phyloP scores from a whole-genome alignment of 2,113 vertebrate genomes.

The Polypterus bichir region DNA sequence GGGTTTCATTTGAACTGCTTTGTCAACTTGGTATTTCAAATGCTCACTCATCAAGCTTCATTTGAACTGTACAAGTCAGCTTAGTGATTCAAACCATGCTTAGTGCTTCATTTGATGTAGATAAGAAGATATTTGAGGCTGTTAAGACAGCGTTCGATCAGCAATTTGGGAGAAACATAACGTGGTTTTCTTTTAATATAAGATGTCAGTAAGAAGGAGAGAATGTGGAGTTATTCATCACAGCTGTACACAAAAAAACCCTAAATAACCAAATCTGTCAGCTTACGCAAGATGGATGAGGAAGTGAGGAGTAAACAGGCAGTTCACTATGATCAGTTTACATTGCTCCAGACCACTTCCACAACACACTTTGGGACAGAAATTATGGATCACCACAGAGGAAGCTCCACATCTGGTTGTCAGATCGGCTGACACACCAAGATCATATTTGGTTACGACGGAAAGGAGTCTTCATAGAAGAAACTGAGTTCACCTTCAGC shows the following conservation, averaged over 20 bases:
- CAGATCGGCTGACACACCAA: not conserved
- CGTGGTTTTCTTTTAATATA: not conserved
- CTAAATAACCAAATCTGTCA: not conserved
- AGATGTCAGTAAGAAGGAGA: conserved; percentile 1
- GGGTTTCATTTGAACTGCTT: too few relatives aligned
- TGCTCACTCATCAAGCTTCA: too few relatives aligned
- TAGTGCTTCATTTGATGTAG: not conserved
- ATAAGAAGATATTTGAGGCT: not conserved
- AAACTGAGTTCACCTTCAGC: not conserved
- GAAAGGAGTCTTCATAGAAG: not conserved
- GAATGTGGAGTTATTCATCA: conserved; percentile 5
- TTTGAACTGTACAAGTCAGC: too few relatives aligned
- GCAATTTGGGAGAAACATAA: conserved; percentile 2
- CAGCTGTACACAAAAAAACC: not conserved
- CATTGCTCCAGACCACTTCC: not conserved
- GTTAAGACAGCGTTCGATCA: conserved; percentile 12
- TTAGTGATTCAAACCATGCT: too few relatives aligned
- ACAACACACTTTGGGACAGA: not conserved
- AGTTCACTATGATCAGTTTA: not conserved
- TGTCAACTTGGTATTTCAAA: too few relatives aligned
- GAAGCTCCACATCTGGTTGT: not conserved
- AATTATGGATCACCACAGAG: conserved; percentile 7
- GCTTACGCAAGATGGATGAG: not conserved
- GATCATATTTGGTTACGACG: not conserved
- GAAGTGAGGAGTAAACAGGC: not conserved